Percentiles rank a stretch among this genome's conserved stretches.
Conservation (phyloP, 2,888 invertebrate genomes). For the Cosmia trapezina region DNA sequence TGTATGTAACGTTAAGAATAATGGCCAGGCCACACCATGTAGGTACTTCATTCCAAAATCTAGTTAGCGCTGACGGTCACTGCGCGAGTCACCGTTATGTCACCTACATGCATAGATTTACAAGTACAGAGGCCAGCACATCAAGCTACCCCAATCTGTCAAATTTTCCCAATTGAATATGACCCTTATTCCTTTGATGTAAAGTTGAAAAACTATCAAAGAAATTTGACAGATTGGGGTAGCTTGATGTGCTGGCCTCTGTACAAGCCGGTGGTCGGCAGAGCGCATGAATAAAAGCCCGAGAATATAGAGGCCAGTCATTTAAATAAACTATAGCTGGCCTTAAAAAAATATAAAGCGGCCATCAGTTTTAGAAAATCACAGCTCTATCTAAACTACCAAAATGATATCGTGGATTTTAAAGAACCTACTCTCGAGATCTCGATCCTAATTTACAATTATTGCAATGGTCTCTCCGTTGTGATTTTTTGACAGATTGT, state of each 20-base stretch:
- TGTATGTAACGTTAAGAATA: background rate
- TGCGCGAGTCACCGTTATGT: background rate
- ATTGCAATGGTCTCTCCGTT: too few relatives aligned
- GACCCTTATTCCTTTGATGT: too few relatives aligned
- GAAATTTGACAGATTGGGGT: too few relatives aligned
- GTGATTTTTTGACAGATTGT: too few relatives aligned
- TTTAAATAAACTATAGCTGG: background rate
- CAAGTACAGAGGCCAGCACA: too few relatives aligned
- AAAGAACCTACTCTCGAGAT: background rate
- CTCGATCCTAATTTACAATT: too few relatives aligned
- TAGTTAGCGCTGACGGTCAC: background rate
- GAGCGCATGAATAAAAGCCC: background rate
- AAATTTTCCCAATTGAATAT: too few relatives aligned
- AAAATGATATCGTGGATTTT: background rate
- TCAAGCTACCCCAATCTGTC: too few relatives aligned
- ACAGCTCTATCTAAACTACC: background rate
- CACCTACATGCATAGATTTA: conserved; percentile 1
- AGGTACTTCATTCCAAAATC: background rate
- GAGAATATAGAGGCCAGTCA: background rate
- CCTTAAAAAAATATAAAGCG: background rate
- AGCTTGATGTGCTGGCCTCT: too few relatives aligned
- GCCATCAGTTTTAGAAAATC: background rate
- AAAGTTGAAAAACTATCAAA: too few relatives aligned
- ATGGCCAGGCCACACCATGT: background rate
- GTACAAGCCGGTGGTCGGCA: too few relatives aligned